phyloP scores from a whole-genome alignment of 2,888 invertebrate genomes.

The Abrostola triplasia region DNA sequence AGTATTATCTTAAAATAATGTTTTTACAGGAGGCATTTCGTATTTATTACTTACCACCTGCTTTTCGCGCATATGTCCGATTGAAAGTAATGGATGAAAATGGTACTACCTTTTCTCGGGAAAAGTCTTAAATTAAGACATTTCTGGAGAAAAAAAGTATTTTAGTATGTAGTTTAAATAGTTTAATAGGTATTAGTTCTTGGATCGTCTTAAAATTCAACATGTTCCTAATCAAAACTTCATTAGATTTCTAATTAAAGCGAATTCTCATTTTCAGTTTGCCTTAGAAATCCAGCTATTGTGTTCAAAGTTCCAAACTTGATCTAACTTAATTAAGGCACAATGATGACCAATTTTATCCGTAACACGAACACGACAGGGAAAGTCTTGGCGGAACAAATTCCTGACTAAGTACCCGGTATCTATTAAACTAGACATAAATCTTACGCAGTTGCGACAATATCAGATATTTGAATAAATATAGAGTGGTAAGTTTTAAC shows the following conservation, averaged over 20 bases:
- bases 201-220: constrained; percentile 12
- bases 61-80: constrained; percentile 37
- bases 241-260: constrained; percentile 22
- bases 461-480: constrained; percentile 62
- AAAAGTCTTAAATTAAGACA: constrained; percentile 21
- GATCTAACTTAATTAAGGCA: constrained; percentile 49
- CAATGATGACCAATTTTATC: constrained; percentile 48
- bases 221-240: constrained; percentile 15
- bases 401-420: constrained; percentile 54
- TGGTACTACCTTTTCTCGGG: constrained; percentile 41
- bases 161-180: constrained; percentile 16
- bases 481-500: constrained; percentile 60
- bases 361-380: constrained; percentile 41
- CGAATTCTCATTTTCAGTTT: constrained; percentile 20
- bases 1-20: constrained; percentile 54
- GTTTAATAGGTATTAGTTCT: constrained; percentile 6
- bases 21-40: constrained; percentile 44
- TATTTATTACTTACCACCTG: constrained; percentile 51
- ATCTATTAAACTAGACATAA: constrained; percentile 58
- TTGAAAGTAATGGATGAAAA: constrained; percentile 47
- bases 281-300: constrained; percentile 28
- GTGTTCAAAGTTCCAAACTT: constrained; percentile 41
- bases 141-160: constrained; percentile 10
- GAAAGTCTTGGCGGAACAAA: constrained; percentile 50
- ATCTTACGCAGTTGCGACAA: constrained; percentile 56